These are phyloP conservation scores for Gymnoscopelus microlampas DNA, from an alignment of 2,797 vertebrate species.

Conservation along the genomic window DNA sequence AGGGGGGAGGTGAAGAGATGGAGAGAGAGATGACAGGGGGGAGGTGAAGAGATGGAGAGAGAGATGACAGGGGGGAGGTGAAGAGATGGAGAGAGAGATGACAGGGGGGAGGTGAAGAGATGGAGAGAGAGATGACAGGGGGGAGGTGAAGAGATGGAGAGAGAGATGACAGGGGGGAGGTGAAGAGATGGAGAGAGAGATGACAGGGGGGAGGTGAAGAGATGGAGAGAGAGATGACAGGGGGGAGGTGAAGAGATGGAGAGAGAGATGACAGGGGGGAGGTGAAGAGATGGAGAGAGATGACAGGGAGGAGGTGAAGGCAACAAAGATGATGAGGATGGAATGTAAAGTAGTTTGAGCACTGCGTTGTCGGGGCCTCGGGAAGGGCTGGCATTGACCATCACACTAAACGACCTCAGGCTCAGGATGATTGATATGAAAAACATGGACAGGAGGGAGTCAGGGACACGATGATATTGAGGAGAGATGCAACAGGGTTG, in stretches of 20 bases:
- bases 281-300: not conserved
- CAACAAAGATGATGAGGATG: not conserved
- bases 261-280: not conserved
- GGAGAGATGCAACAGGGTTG: not conserved
- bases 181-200: no score
- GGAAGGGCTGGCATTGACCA: no score
- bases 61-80: no score
- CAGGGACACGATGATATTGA: slow-evolving; percentile 24
- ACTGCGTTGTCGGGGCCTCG: not conserved
- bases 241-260: not conserved
- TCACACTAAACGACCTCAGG: slow-evolving; percentile 16
- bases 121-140: not conserved
- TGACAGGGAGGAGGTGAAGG: no score
- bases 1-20: not conserved
- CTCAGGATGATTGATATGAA: not conserved
- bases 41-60: no score
- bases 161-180: not conserved
- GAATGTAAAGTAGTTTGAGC: not conserved
- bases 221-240: not conserved
- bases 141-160: no score
- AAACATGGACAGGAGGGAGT: slow-evolving; percentile 14
- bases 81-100: not conserved
- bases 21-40: not conserved
- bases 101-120: not conserved
- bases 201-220: no score